These are phyloP conservation scores for Zalophus californianus DNA, from an alignment of 2,797 vertebrate genomes.

Conservation along the genomic window DNA sequence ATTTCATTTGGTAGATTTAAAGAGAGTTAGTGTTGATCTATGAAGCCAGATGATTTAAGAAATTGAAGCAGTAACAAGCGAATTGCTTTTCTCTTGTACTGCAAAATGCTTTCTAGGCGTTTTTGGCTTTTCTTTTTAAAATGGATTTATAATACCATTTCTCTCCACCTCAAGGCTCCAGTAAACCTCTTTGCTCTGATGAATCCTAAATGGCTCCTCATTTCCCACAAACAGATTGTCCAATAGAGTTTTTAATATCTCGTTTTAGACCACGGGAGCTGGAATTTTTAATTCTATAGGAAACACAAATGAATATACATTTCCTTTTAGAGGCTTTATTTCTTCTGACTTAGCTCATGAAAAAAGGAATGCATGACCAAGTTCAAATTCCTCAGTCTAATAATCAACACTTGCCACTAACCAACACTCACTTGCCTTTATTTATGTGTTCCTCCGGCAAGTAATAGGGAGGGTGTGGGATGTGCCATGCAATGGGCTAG, in stretches of 20 bases:
- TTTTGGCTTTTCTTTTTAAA: slow-evolving; percentile 81
- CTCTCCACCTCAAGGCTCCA: slow-evolving; percentile 77
- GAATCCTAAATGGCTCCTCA: slow-evolving; percentile 80
- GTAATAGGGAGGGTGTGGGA: background rate
- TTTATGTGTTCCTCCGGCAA: slow-evolving; percentile 25
- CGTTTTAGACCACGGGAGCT: slow-evolving; percentile 7
- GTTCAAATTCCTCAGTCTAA: background rate
- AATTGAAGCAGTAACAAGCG: slow-evolving; percentile 84
- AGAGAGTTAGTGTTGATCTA: slow-evolving; percentile 83
- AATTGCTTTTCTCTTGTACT: slow-evolving; percentile 82
- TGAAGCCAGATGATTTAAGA: slow-evolving; percentile 84
- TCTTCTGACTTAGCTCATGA: slow-evolving; percentile 33
- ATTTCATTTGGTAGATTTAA: slow-evolving; percentile 84
- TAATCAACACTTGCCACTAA: background rate
- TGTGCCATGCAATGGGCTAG: background rate
- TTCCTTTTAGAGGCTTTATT: slow-evolving; percentile 50
- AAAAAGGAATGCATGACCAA: background rate
- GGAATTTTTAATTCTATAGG: slow-evolving; percentile 67
- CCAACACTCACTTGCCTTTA: background rate
- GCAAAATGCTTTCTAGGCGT: slow-evolving; percentile 80
- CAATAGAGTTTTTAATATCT: slow-evolving; percentile 71
- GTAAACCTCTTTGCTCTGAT: slow-evolving; percentile 78
- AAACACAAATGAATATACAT: slow-evolving; percentile 69
- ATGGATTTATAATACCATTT: slow-evolving; percentile 82
- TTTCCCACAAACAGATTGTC: slow-evolving; percentile 76